phyloP scores from a whole-genome alignment of 1,140 invertebrate species.

The Pogonognathellus flavescens region DNA sequence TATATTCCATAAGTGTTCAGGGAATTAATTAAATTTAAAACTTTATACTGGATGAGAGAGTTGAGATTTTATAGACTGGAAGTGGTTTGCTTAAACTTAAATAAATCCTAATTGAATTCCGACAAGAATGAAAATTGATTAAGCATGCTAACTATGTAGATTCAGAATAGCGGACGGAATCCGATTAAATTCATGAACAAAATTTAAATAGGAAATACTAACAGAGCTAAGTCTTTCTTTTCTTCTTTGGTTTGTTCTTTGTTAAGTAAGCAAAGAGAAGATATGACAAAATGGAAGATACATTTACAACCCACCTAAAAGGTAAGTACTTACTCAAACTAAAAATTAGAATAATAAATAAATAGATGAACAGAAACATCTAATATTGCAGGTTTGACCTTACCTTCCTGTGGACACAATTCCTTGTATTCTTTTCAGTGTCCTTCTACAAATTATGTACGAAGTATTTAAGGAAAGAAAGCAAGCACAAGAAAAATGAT shows the following conservation, averaged over 20 bases:
- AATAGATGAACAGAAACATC: too few relatives aligned
- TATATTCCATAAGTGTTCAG: not conserved
- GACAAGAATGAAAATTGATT: constrained; percentile 39
- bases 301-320: too few relatives aligned
- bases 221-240: constrained; percentile 20
- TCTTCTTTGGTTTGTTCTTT: constrained; percentile 13
- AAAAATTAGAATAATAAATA: too few relatives aligned
- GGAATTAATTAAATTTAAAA: not conserved
- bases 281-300: too few relatives aligned
- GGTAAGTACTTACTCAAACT: too few relatives aligned
- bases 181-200: constrained; percentile 40
- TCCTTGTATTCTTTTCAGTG: too few relatives aligned
- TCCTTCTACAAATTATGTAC: too few relatives aligned
- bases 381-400: too few relatives aligned
- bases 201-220: constrained; percentile 41
- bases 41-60: not conserved
- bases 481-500: too few relatives aligned
- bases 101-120: constrained; percentile 38
- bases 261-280: too few relatives aligned
- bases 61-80: not conserved
- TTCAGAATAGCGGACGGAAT: constrained; percentile 27
- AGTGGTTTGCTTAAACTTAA: not conserved
- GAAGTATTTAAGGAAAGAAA: too few relatives aligned
- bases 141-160: not conserved
- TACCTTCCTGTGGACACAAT: too few relatives aligned